Conservation (phyloP, 2,113 vertebrate genomes). For the Vombatus ursinus region DNA sequence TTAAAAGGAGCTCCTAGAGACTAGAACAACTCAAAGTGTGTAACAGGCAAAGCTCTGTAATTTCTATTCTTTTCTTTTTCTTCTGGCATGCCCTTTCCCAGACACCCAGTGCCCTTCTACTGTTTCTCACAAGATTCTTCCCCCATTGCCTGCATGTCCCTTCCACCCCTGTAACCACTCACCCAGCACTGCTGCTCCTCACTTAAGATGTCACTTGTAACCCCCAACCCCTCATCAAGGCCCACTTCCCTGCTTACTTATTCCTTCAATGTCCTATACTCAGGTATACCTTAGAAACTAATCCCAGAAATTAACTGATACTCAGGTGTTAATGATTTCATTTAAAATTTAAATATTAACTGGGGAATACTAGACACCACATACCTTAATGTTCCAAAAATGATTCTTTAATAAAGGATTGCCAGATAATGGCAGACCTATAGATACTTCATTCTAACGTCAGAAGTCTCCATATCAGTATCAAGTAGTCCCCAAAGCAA, state of each 20-base stretch:
- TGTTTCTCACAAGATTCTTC: not conserved
- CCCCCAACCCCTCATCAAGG: not conserved
- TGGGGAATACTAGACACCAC: not conserved
- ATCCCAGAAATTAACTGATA: not conserved
- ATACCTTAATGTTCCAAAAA: not conserved
- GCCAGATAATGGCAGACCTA: not conserved
- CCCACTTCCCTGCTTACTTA: not conserved
- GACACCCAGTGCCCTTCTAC: not conserved
- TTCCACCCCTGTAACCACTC: not conserved
- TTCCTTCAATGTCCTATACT: not conserved
- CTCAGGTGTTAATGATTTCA: not conserved
- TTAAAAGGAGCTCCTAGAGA: not conserved
- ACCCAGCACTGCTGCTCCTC: not conserved
- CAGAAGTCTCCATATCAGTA: not conserved
- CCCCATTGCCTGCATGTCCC: not conserved
- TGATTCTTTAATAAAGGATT: not conserved
- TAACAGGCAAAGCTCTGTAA: not conserved
- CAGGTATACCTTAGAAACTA: not conserved
- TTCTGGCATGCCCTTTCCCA: not conserved
- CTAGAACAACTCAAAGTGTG: not conserved
- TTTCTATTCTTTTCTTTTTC: not conserved
- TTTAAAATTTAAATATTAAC: not conserved
- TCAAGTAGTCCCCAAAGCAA: not conserved
- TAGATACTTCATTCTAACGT: not conserved
- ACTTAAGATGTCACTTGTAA: not conserved